Evolutionary conservation across 2,888 invertebrate genomes (phyloP).

Genomic region (Himalopsyche anomala): DNA sequence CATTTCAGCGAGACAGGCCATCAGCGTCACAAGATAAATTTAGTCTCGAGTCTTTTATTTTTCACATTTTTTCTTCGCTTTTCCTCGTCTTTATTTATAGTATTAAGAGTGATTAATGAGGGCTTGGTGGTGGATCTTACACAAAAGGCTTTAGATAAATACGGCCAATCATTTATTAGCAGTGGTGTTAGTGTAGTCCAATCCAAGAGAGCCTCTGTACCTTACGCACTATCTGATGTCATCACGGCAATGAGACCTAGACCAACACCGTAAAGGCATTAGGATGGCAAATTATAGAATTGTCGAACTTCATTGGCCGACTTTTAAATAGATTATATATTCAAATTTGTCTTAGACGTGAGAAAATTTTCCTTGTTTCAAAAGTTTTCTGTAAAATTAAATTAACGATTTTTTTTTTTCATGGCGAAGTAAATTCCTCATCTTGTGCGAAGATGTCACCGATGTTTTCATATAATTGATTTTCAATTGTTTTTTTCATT

Average conservation of each 20-base stretch:
- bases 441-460: too few species aligned
- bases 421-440: too few species aligned
- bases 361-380: too few species aligned
- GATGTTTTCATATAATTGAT: too few species aligned
- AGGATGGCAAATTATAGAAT: too few species aligned
- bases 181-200: constrained; percentile 12
- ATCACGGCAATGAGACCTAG: background rate
- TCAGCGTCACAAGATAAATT: constrained; percentile 29
- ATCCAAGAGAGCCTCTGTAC: background rate
- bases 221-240: background rate
- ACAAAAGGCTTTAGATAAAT: constrained; percentile 34
- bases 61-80: constrained; percentile 34
- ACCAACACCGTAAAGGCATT: too few species aligned
- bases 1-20: constrained; percentile 31
- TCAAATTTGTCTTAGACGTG: too few species aligned
- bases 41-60: constrained; percentile 23
- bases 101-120: constrained; percentile 31
- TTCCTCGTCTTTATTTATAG: constrained; percentile 24
- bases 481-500: too few species aligned
- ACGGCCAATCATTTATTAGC: constrained; percentile 31
- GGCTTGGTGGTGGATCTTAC: constrained; percentile 21
- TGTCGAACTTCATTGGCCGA: too few species aligned
- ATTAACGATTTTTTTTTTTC: too few species aligned
- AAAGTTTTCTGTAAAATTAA: too few species aligned
- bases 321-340: too few species aligned